These are phyloP conservation scores for Limnephilus rhombicus DNA, from an alignment of 2,888 invertebrate species.

Conservation along the genomic window DNA sequence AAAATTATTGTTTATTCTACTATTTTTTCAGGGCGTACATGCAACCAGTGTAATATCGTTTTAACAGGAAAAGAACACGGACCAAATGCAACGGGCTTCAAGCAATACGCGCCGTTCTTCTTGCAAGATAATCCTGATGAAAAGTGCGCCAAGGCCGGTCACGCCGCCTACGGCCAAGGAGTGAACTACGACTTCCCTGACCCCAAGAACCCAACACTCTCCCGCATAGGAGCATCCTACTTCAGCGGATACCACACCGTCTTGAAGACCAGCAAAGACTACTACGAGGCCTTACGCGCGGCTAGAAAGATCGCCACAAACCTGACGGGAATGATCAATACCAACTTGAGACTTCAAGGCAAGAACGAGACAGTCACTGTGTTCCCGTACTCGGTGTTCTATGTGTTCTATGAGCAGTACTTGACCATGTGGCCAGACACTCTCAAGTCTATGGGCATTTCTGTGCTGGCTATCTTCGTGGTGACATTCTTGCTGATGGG, in stretches of 20 bases:
- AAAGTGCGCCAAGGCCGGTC: slow-evolving; percentile 89
- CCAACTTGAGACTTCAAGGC: slow-evolving; percentile 76
- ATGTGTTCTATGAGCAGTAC: slow-evolving; percentile 99
- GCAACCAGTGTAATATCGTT: slow-evolving; percentile 71
- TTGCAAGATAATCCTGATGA: slow-evolving; percentile 88
- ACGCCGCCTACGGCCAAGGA: slow-evolving; percentile 88
- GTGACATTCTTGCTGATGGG: slow-evolving; percentile 96
- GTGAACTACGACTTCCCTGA: slow-evolving; percentile 79
- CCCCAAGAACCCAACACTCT: slow-evolving; percentile 70
- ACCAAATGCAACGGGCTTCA: slow-evolving; percentile 81
- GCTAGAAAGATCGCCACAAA: slow-evolving; percentile 90
- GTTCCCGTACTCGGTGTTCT: slow-evolving; percentile 96
- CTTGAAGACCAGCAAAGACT: slow-evolving; percentile 92
- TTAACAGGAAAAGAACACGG: slow-evolving; percentile 76
- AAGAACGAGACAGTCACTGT: slow-evolving; percentile 79
- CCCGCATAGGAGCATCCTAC: slow-evolving; percentile 86
- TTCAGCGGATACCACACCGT: slow-evolving; percentile 98
- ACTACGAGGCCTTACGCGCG: slow-evolving; percentile 90
- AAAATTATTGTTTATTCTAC: background rate
- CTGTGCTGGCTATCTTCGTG: slow-evolving; percentile 94
- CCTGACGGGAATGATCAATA: slow-evolving; percentile 86
- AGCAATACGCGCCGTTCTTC: slow-evolving; percentile 88
- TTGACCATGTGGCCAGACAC: slow-evolving; percentile 96
- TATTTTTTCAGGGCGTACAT: slow-evolving; percentile 68
- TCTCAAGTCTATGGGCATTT: slow-evolving; percentile 90